These are phyloP conservation scores for Lasioglossum villosulum DNA, from an alignment of 2,888 invertebrate species.

Conservation along the genomic window DNA sequence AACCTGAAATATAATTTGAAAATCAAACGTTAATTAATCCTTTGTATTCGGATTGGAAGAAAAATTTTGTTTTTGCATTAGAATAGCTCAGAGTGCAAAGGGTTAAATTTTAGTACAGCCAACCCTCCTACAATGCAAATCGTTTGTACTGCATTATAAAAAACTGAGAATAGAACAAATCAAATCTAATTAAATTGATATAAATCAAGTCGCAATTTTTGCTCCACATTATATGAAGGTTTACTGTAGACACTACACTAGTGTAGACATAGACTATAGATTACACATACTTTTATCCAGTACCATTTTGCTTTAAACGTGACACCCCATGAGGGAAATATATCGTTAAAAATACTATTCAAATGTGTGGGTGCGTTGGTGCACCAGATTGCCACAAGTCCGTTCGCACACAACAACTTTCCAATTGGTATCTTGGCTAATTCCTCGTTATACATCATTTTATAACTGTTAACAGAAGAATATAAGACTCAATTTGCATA, in stretches of 20 bases:
- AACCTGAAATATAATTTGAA: constrained; percentile 84
- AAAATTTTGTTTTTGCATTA: too few species aligned
- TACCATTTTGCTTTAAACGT: constrained; percentile 90
- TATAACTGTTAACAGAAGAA: constrained; percentile 86
- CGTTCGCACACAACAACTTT: constrained; percentile 87
- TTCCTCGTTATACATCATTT: constrained; percentile 92
- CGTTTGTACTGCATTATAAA: background rate
- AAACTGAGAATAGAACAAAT: background rate
- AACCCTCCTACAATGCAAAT: background rate
- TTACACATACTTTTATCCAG: constrained; percentile 92
- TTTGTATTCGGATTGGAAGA: too few species aligned
- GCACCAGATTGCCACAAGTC: constrained; percentile 95
- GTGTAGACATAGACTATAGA: too few species aligned
- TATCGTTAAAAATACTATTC: constrained; percentile 88
- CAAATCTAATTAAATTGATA: too few species aligned
- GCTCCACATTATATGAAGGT: background rate
- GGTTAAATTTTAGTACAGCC: background rate
- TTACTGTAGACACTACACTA: background rate
- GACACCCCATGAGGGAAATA: constrained; percentile 93
- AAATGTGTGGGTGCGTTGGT: constrained; percentile 93
- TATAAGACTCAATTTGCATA: constrained; percentile 28
- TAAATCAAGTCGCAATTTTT: too few species aligned
- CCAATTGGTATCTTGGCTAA: constrained; percentile 90
- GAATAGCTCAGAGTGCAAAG: too few species aligned
- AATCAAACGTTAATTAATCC: background rate